Base-by-base conservation (phyloP, 2,888 invertebrate genomes). In the Platycheirus albimanus region DNA sequence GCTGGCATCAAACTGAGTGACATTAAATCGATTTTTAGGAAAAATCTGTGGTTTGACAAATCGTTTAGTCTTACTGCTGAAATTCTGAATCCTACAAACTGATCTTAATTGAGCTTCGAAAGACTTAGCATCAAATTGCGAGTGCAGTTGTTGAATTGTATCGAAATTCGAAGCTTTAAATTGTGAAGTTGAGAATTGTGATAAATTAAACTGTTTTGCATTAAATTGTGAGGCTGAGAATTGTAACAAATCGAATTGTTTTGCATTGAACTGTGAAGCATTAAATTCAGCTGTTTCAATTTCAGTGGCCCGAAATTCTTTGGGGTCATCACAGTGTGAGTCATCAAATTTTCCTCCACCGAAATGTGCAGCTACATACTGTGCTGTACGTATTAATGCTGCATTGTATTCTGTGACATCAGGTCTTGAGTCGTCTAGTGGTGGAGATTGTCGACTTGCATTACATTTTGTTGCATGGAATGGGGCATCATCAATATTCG, bases 1-100 rank as follows among this genome's bases (percentile, higher is more conserved):
- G 7, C 36, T 54, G 3, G 36, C 36, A 20, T 54, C n/a, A 20
- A 54, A 54, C 8, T 54, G 54, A 54, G n/a, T 52, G 33, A 11
- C 11, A 36, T 54, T 20, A 0, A 13, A 36, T 10, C n/a, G 19
- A 0, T 36, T 8, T 8, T n/a, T 6, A 52, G 4, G 10, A 1
- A 15, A 11, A 5, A 10, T 4, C 15, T 52, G 15, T 1, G 52
- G 2, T 13, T 8, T 49, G 24, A 13, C 4, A 1, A 51, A 24
- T 24, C 24, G 24, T 24, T 24, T 24, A 6, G 24, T 3, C 6
- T 24, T 24, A 4, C 6, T 24, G 3, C 24, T 4, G 24, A 4
- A 24, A 15, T 28, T 6, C 28, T 51, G 24, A 13, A 5, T 1
- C 1, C 2, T 24, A 17, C 1, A 17, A 1, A 19, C 2, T 2